Evolutionary conservation across 2,888 invertebrate species (phyloP), one percentile per base, ranked within the genome.

Genomic region (Drosophila mettleri): DNA sequence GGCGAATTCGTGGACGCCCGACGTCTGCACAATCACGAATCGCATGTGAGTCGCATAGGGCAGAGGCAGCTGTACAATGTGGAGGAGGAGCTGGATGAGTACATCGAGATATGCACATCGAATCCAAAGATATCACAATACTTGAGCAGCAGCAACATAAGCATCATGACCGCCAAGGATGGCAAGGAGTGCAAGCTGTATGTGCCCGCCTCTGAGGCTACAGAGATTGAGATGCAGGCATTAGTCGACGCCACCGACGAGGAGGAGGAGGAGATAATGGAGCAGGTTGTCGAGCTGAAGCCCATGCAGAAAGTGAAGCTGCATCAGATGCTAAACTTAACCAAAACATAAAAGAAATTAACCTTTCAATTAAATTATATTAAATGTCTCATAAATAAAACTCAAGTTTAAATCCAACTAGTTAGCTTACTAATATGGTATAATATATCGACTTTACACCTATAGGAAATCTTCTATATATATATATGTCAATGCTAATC

Each of bases 21-120:
- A 7, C 86, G 92, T 5, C 74, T 83, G n/a, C 92, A 92, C 67
- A 90, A 90, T 76, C 92, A 92, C 69, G 57, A 74, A 0, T 80
- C 91, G 34, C 92, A 92, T 73, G 64, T 77, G 29, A 74, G 71
- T 6, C 89, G 92, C n/a, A 92, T 92, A 53, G 91, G 90, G 0
- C 89, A 90, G 68, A 80, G 92, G 12, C 90, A 91, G 10, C 80
- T 92, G 10, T 92, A 92, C 74, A 80, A 84, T 29, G 76, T 88
- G 1, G 92, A 92, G 69, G 90, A 91, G 62, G 92, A 92, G 52
- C 86, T 92, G 22, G 91, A 90, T 12, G 92, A 92, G 68, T 92
- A 90, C 64, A 88, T 92, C 41, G 91, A 92, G 76, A 88, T 92
- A 45, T 91, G 90, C 65, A 82, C 91, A 16, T 89, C 91, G 16